Percentiles rank a stretch among this genome's conserved stretches.
Conservation (phyloP, 1,140 invertebrate species). For the Ladona fulva region DNA sequence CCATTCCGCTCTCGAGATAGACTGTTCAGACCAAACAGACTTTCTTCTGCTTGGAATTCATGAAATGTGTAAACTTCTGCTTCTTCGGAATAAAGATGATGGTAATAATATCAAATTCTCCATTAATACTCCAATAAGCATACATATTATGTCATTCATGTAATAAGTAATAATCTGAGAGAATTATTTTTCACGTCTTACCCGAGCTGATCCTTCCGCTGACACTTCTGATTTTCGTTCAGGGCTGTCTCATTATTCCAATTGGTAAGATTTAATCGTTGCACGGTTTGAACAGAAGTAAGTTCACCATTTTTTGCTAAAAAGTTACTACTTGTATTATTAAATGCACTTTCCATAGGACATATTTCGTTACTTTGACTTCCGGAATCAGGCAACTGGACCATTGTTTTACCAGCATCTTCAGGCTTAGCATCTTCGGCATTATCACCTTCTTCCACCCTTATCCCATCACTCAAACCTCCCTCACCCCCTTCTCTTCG, state of each 20-base stretch:
- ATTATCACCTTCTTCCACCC: constrained; percentile 21
- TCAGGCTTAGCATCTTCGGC: constrained; percentile 34
- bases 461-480: constrained; percentile 22
- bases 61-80: too few relatives aligned
- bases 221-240: not conserved
- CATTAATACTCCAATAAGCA: too few relatives aligned
- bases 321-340: not conserved
- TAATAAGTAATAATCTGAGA: too few relatives aligned
- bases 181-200: not conserved
- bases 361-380: constrained; percentile 21
- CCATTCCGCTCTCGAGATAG: too few relatives aligned
- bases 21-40: too few relatives aligned
- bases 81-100: too few relatives aligned
- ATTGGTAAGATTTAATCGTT: not conserved
- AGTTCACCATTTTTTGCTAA: not conserved
- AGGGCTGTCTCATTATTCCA: not conserved
- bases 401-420: constrained; percentile 37
- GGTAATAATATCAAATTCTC: too few relatives aligned
- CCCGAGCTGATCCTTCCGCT: not conserved
- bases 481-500: constrained; percentile 25
- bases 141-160: too few relatives aligned
- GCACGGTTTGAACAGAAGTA: not conserved
- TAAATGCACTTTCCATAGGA: constrained; percentile 28
- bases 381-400: constrained; percentile 30
- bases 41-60: too few relatives aligned